Percentiles rank a stretch among this genome's conserved stretches.
Conservation (phyloP, 2,888 invertebrate genomes). For the Oegoconia quadripuncta region DNA sequence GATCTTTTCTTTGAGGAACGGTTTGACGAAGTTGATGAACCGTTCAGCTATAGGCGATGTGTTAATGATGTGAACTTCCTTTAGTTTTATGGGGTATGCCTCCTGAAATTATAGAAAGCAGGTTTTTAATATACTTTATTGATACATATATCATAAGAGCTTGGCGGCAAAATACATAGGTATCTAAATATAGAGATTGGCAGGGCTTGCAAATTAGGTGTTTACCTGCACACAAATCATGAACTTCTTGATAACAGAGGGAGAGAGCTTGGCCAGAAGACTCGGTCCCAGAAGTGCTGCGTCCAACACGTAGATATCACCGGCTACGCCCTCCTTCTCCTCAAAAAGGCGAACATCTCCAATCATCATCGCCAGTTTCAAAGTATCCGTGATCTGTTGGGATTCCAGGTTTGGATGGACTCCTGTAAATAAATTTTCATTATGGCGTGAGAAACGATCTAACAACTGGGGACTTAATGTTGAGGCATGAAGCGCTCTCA, state of each 20-base stretch:
- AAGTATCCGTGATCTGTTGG: constrained; percentile 84
- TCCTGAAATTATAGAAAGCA: constrained; percentile 58
- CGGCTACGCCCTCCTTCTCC: constrained; percentile 88
- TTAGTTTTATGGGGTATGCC: constrained; percentile 89
- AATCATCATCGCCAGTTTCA: constrained; percentile 91
- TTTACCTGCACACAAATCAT: constrained; percentile 86
- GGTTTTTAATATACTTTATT: too few relatives aligned
- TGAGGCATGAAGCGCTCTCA: too few relatives aligned
- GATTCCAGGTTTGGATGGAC: constrained; percentile 82
- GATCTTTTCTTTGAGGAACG: constrained; percentile 92
- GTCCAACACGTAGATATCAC: constrained; percentile 90
- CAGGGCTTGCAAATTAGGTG: too few relatives aligned
- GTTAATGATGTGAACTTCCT: constrained; percentile 91
- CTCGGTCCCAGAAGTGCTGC: constrained; percentile 86
- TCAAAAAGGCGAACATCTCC: constrained; percentile 89
- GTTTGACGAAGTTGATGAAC: constrained; percentile 90
- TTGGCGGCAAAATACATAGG: too few relatives aligned
- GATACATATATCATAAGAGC: too few relatives aligned
- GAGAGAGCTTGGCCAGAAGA: constrained; percentile 89
- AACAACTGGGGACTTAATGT: too few relatives aligned
- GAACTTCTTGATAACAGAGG: constrained; percentile 88
- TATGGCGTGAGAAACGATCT: neutral
- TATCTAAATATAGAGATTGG: too few relatives aligned
- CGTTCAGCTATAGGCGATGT: constrained; percentile 90
- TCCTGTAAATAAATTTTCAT: constrained; percentile 41